Percentiles rank a stretch among this genome's conserved stretches.
Evolutionary conservation across 2,888 invertebrate species (phyloP).

Genomic region (Mesorhabditis belari): DNA sequence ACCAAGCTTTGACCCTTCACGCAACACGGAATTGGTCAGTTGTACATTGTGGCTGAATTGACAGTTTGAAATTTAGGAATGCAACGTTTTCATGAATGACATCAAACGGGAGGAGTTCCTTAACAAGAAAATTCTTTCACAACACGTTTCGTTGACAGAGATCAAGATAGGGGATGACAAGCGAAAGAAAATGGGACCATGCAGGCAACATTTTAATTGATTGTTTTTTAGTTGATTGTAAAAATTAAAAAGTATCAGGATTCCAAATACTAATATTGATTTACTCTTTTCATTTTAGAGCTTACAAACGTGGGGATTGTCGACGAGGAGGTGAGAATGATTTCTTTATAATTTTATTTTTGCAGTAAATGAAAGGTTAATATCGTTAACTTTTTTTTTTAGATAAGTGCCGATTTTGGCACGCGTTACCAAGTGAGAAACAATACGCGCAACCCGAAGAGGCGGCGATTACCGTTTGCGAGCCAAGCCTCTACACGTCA

Average conservation of each 20-base stretch:
- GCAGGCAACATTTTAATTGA: no score
- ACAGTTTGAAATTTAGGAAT: background rate
- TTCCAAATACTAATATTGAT: no score
- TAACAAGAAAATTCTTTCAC: background rate
- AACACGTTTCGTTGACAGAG: background rate
- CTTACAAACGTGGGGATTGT: background rate
- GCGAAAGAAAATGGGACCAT: background rate
- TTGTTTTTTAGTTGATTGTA: no score
- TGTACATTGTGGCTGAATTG: background rate
- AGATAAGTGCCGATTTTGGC: background rate
- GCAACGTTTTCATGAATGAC: background rate
- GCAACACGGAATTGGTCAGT: background rate
- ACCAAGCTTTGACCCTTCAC: background rate
- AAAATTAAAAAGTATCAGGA: no score
- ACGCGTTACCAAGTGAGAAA: background rate
- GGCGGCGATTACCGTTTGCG: background rate
- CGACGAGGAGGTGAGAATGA: no score
- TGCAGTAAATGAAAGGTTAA: no score
- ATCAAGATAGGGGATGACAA: background rate
- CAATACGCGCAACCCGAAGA: background rate
- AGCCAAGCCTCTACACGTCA: background rate
- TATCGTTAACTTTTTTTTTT: no score
- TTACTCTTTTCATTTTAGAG: no score
- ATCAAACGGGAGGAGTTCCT: background rate
- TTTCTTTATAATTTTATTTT: no score